Conservation (phyloP, 2,888 invertebrate species). For the Punctoribates punctum region DNA sequence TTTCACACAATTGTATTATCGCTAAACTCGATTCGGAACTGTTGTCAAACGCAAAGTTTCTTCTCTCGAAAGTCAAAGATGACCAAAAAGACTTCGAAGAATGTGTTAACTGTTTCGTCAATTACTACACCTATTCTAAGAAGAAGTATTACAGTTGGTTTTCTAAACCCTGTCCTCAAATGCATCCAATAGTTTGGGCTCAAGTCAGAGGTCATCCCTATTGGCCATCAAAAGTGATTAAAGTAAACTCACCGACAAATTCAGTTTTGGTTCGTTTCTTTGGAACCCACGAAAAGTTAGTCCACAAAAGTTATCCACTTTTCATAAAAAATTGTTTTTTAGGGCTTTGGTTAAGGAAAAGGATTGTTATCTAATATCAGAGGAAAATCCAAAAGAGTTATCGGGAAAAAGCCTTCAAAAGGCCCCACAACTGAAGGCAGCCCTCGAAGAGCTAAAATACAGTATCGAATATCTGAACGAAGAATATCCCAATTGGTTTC, state of each 20-base stretch:
- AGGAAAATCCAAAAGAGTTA: not conserved
- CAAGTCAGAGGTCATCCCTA: constrained; percentile 8
- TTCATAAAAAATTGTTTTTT: not conserved
- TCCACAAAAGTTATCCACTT: not conserved
- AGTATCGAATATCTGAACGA: not conserved
- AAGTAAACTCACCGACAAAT: not conserved
- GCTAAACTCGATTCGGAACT: not conserved
- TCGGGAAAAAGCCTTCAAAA: not conserved
- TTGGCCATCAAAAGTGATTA: constrained; percentile 5
- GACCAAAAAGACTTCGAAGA: not conserved
- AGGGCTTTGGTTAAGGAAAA: constrained; percentile 5
- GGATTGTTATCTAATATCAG: not conserved
- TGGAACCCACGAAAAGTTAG: not conserved
- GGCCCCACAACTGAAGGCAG: not conserved
- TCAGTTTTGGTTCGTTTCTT: not conserved
- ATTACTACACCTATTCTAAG: not conserved
- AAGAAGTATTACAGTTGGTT: not conserved
- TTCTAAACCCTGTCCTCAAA: not conserved
- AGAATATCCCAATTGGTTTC: not conserved
- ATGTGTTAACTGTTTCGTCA: not conserved
- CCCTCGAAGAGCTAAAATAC: not conserved
- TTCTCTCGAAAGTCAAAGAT: not conserved
- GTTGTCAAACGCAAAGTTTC: not conserved
- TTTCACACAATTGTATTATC: constrained; percentile 13
- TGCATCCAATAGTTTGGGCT: not conserved